Evolutionary conservation across 2,888 invertebrate genomes (phyloP).

Genomic region (Acleris emargana): DNA sequence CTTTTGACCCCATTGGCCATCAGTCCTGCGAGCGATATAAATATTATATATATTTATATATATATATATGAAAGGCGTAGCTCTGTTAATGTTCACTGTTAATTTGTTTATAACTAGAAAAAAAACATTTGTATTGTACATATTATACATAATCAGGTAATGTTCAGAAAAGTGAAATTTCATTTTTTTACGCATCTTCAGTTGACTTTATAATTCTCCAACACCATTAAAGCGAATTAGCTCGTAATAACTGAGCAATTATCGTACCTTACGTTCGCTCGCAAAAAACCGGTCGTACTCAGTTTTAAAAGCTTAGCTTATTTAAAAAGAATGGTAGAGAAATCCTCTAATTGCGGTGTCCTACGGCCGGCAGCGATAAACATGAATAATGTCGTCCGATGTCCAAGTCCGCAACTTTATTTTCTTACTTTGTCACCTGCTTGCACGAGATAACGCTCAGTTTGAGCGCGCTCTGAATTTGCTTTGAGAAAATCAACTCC

Average conservation of each 20-base stretch:
- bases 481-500: conserved; percentile 41
- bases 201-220: not conserved
- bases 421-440: conserved; percentile 77
- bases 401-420: conserved; percentile 74
- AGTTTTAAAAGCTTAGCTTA: conserved; percentile 53
- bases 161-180: too few species aligned
- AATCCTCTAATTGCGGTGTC: conserved; percentile 78
- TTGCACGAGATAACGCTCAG: conserved; percentile 62
- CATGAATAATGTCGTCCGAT: conserved; percentile 77
- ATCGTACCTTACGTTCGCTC: conserved; percentile 19
- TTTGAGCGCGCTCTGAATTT: conserved; percentile 31
- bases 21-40: too few species aligned
- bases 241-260: conserved; percentile 38
- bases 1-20: too few species aligned
- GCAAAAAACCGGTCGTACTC: conserved; percentile 40
- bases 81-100: too few species aligned
- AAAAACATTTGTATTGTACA: not conserved
- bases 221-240: conserved; percentile 20
- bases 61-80: too few species aligned
- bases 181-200: not conserved
- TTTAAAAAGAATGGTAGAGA: conserved; percentile 53
- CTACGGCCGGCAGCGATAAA: conserved; percentile 68
- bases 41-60: too few species aligned
- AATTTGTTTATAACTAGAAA: not conserved
- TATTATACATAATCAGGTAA: not conserved